phyloP scores from a whole-genome alignment of 2,888 invertebrate species.

The Drosophila infuscata region DNA sequence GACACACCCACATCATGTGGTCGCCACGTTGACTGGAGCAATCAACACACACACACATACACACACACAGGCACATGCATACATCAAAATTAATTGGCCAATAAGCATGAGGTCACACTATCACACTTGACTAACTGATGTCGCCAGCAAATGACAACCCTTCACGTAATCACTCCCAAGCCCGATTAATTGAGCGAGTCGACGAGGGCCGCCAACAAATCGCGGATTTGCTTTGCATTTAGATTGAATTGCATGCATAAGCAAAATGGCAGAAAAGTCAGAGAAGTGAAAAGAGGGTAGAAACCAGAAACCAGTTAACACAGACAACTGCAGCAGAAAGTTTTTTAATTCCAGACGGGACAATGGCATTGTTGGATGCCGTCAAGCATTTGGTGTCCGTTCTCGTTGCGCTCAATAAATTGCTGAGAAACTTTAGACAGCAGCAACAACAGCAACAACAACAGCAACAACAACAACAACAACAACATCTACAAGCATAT shows the following conservation, averaged over 20 bases:
- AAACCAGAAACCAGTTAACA: conserved; percentile 44
- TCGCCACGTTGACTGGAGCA: conserved; percentile 12
- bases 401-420: conserved; percentile 49
- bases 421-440: conserved; percentile 49
- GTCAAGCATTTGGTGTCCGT: not conserved
- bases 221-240: conserved; percentile 52
- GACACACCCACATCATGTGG: conserved; percentile 1
- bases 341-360: conserved; percentile 25
- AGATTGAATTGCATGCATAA: conserved; percentile 53
- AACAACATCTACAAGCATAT: conserved; percentile 47
- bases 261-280: conserved; percentile 5
- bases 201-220: conserved; percentile 10
- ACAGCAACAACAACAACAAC: not conserved
- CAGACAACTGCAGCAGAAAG: conserved; percentile 17
- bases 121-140: conserved; percentile 7
- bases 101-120: conserved; percentile 20
- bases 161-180: not conserved
- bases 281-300: not conserved
- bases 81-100: conserved; percentile 59
- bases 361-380: not conserved
- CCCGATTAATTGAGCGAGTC: conserved; percentile 49
- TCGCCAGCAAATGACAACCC: conserved; percentile 6
- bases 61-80: conserved; percentile 10
- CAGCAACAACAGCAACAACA: not conserved
- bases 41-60: conserved; percentile 31